Conservation (phyloP, 2,888 invertebrate species). For the Orthosia incerta region DNA sequence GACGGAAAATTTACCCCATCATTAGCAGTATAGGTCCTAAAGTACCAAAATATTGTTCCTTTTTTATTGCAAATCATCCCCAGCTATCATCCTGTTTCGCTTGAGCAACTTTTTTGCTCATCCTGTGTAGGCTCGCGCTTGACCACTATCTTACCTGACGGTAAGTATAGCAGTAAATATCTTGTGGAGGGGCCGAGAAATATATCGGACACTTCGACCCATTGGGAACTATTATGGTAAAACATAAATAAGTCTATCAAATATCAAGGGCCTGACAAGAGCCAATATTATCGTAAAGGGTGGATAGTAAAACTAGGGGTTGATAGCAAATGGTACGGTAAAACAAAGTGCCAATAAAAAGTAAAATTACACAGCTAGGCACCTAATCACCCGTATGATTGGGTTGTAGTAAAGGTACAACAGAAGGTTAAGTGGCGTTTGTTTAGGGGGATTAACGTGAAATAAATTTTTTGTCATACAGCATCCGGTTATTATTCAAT, state of each 20-base stretch:
- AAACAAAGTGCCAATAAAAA: conserved; percentile 70
- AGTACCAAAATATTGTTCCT: no score
- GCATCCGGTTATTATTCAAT: no score
- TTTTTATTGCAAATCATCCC: no score
- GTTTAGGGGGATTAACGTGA: background rate
- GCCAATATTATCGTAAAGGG: conserved; percentile 60
- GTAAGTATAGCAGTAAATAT: background rate
- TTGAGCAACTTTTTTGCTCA: no score
- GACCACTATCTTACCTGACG: no score
- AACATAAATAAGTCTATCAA: conserved; percentile 38
- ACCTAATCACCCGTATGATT: conserved; percentile 61
- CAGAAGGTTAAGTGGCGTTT: conserved; percentile 34
- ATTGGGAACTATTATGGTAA: no score
- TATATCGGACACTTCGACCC: no score
- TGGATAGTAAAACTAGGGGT: conserved; percentile 51
- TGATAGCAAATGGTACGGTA: conserved; percentile 45
- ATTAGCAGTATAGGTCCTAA: no score
- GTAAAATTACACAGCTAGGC: conserved; percentile 62
- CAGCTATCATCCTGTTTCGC: no score
- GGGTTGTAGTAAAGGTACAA: conserved; percentile 14
- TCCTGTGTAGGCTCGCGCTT: no score
- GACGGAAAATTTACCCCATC: no score
- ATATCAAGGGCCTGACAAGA: conserved; percentile 41
- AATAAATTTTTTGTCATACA: background rate
- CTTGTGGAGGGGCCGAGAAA: no score